Evolutionary conservation across 2,113 vertebrate species (phyloP), one percentile per base, ranked within the genome.

Genomic region (Syrmaticus mikado): DNA sequence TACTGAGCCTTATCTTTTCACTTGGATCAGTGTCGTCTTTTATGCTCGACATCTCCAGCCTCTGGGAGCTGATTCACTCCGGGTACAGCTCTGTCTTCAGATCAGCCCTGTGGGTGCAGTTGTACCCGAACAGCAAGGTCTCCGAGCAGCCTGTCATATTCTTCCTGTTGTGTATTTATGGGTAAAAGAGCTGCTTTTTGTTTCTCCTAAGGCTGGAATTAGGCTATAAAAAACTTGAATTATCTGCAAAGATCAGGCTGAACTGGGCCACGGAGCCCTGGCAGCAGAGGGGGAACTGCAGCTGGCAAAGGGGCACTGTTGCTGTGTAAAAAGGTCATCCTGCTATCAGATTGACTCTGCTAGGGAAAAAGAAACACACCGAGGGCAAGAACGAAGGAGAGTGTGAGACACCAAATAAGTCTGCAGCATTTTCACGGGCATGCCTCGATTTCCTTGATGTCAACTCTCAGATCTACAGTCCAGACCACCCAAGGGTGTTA

Each of bases 401-500:
- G 22, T 2, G 22, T 8, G 22, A 61, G 76, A 62, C 71, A 77
- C 10, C n/a, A 9, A 38, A 46, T 8, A 32, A 43, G 65, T 7
- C 60, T 53, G 41, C 21, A 62, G 70, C 7, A 10, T 9, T 36
- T 75, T 30, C 0, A 11, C 68, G 61, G 61, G 14, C 20, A 8
- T 17, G 34, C 7, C 40, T 36, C 0, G 0, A 41, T 34, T 30
- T 65, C 43, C 61, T 38, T 30, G 19, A 11, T 6, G 15, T 8
- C 17, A 43, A 13, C 7, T 38, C 68, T 52, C 7, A 1, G 48
- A 46, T 5, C 27, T 27, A 34, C 10, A 14, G 30, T 45, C 50
- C 34, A 58, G 27, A 10, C 10, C 52, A 46, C 64, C 45, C 2
- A 34, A 41, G 36, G 38, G 72, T 53, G 79, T 61, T 19, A 24